These are phyloP conservation scores for Stomatorhinus walkeri DNA, from an alignment of 2,797 vertebrate genomes.

Conservation along the genomic window DNA sequence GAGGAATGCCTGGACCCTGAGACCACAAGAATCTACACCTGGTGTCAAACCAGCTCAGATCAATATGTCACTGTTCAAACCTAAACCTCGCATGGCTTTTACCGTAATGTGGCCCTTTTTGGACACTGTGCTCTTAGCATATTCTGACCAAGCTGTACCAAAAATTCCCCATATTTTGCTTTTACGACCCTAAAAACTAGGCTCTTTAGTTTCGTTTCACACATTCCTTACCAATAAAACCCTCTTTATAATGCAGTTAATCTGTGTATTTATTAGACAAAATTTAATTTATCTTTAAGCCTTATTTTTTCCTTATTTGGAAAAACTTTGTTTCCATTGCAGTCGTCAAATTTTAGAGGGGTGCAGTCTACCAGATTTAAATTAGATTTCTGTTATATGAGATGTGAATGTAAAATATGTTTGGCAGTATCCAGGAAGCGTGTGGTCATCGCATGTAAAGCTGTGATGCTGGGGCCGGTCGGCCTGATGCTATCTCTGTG, in stretches of 20 bases:
- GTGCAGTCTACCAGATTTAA: not conserved
- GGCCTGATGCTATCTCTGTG: not conserved
- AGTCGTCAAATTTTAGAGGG: not conserved
- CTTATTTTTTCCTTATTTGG: not conserved
- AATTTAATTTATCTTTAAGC: not conserved
- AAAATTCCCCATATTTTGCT: not conserved
- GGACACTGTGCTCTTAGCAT: not conserved
- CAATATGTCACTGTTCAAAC: not conserved
- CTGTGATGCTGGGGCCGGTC: not conserved
- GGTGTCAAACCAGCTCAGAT: not conserved
- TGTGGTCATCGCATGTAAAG: not conserved
- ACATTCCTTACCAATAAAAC: not conserved
- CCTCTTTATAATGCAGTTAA: not conserved
- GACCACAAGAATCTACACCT: not conserved
- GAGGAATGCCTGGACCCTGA: not conserved
- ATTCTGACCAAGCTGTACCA: not conserved
- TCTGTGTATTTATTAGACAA: not conserved
- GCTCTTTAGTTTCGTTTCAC: not conserved
- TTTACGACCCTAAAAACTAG: not conserved
- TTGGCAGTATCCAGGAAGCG: not conserved
- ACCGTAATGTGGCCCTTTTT: not conserved
- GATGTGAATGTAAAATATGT: not conserved
- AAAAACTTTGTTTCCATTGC: not conserved
- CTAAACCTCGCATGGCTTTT: not conserved
- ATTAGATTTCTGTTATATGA: not conserved